Evolutionary conservation across 2,113 vertebrate genomes (phyloP), one percentile per base, ranked within the genome.

Genomic region (Neolamprologus brichardi): DNA sequence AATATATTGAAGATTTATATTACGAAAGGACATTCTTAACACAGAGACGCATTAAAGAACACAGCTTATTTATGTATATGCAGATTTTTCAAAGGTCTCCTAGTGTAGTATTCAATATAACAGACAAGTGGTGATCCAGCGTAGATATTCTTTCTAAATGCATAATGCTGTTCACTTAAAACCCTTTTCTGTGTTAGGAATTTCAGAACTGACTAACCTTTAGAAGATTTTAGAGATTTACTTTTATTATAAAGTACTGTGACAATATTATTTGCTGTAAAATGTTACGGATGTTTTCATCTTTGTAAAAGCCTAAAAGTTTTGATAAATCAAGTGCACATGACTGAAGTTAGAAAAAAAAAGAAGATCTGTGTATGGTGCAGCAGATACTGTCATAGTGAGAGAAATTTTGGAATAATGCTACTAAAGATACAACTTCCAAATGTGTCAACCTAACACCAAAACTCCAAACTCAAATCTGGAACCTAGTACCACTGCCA

Each of bases 1-100:
- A 88, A 56, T 49, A 46, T 89, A 58, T 32, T 46, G 67, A 49
- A 93, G 88, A 90, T 91, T 86, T 85, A 10, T 81, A 32, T 75
- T 79, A 75, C 82, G 64, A 87, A 84, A 83, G 77, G 30, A 37
- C 83, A 10, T 39, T 49, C 52, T 82, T 34, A 78, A 79, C 78
- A 88, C n/a, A 32, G 62, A 79, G 25, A 85, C 17, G 30, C 34
- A 87, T 32, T 67, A 51, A 86, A 75, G 84, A 78, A 20, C 23
- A 44, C 25, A 82, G 81, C 80, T 84, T 32, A 80, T 75, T 83
- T 54, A 15, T 39, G 46, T 82, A 82, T 28, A 83, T 56, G 86
- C 12, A 82, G 77, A 81, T 2, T 83, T 86, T 90, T 82, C 62
- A 87, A 84, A 84, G 81, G 72, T 91, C 78, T 87, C 86, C 30